A percentile compares a stretch with the other conserved stretches of the same genome.
phyloP scores from a whole-genome alignment of 2,888 invertebrate species.

The Scelioninae gen. 1 region DNA sequence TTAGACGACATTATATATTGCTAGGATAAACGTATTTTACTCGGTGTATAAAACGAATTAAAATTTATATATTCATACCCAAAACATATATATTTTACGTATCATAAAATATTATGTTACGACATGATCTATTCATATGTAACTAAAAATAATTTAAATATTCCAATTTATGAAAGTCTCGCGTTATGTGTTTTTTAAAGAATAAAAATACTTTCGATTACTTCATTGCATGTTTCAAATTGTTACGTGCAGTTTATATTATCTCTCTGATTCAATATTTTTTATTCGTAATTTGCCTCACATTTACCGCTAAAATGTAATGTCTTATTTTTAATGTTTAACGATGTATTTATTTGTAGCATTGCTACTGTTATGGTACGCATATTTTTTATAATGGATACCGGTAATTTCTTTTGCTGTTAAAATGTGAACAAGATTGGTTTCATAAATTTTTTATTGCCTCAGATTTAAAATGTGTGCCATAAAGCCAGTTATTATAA shows the following conservation, averaged over 20 bases:
- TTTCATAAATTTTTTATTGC: constrained; percentile 54
- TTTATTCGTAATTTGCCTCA: constrained; percentile 4
- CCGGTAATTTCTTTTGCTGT: constrained; percentile 41
- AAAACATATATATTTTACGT: no score
- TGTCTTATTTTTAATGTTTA: not conserved
- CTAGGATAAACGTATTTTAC: no score
- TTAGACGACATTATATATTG: no score
- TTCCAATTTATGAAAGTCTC: constrained; percentile 5
- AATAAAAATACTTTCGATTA: constrained; percentile 19
- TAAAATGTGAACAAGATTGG: constrained; percentile 52
- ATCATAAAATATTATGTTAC: constrained; percentile 36
- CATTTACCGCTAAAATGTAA: not conserved
- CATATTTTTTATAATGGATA: constrained; percentile 23
- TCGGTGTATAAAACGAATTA: no score
- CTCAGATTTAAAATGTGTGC: constrained; percentile 23
- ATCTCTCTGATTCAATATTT: not conserved
- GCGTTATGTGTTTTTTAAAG: constrained; percentile 14
- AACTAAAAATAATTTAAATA: constrained; percentile 31
- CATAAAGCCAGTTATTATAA: constrained; percentile 45
- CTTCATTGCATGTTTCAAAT: constrained; percentile 7
- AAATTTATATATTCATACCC: no score
- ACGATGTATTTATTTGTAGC: constrained; percentile 27
- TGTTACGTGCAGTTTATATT: constrained; percentile 3
- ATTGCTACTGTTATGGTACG: constrained; percentile 13
- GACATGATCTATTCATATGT: constrained; percentile 14